Base-by-base conservation (phyloP, 1,140 invertebrate species). In the Neodiprion virginianus region DNA sequence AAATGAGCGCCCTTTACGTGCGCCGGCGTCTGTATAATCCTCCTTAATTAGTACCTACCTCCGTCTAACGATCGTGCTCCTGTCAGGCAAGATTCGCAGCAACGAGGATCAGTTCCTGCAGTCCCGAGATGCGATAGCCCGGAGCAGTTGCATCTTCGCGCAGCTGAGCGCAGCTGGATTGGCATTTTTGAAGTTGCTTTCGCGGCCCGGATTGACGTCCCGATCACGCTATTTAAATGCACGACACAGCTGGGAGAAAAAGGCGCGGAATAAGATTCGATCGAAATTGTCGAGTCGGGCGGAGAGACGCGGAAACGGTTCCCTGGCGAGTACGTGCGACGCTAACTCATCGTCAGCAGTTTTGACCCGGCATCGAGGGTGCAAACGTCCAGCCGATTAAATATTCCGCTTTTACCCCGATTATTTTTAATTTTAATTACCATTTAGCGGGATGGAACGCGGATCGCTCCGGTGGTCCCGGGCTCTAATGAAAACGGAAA, bases 381-480 rank as follows among this genome's bases (percentile, higher is more conserved):
- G 28, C 28, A 40, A 40, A 40, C 28, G 28, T 40, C 28, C 28
- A 40, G 53, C 8, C 53, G 53, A 61, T 61, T 61, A 61, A 61
- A 61, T 61, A 61, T 61, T 61, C 53, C 53, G n/a, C 53, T 61
- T 61, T 17, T 61, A 17, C 11, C 53, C n/a, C 53, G 53, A 61
- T 61, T 61, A 61, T 61, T 61, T 61, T 61, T 61, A 61, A 61
- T 61, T 61, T 61, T 61, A 61, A 61, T 61, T 61, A 61, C 53
- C 53, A 61, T 61, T 61, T 61, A 61, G 53, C 53, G 53, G 53
- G 53, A 14, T 61, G 53, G 11, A 14, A 17, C 53, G 3, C 53
- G 53, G 53, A 61, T 61, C 53, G 53, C 28, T 40, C 28, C 28
- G 28, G 28, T 40, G 28, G 28, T 40, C 28, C 28, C 28, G 28